Percentiles rank a stretch among this genome's conserved stretches.
phyloP scores from a whole-genome alignment of 2,113 vertebrate genomes.

The Malurus melanocephalus region DNA sequence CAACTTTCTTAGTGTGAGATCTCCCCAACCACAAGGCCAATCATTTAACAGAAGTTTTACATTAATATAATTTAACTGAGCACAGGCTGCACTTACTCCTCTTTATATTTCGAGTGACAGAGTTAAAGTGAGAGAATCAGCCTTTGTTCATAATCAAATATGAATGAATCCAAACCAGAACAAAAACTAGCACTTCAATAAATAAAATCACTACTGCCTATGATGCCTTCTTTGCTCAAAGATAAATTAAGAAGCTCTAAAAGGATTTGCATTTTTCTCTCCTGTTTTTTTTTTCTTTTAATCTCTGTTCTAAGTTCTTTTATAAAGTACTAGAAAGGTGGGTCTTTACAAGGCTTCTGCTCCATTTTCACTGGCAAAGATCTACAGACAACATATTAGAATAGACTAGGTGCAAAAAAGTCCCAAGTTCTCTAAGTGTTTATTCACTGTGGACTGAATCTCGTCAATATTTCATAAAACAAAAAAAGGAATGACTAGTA shows the following conservation, averaged over 20 bases:
- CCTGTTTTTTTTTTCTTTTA: background rate
- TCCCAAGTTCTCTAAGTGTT: background rate
- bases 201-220: background rate
- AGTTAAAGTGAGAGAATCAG: background rate
- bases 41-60: background rate
- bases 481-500: conserved; percentile 17
- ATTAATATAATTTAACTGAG: background rate
- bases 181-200: background rate
- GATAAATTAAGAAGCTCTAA: background rate
- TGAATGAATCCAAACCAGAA: background rate
- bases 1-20: background rate
- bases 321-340: background rate
- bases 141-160: background rate
- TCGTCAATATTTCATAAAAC: conserved; percentile 17
- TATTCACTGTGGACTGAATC: background rate
- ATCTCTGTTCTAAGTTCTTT: background rate
- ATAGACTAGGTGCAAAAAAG: background rate
- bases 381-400: background rate
- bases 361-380: background rate
- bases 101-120: background rate
- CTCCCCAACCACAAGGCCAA: background rate
- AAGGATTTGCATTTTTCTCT: background rate
- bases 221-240: background rate
- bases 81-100: background rate
- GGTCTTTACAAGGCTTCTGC: background rate